Evolutionary conservation across 2,888 invertebrate genomes (phyloP), one percentile per base, ranked within the genome.

Genomic region (Tricholauxania praeusta): DNA sequence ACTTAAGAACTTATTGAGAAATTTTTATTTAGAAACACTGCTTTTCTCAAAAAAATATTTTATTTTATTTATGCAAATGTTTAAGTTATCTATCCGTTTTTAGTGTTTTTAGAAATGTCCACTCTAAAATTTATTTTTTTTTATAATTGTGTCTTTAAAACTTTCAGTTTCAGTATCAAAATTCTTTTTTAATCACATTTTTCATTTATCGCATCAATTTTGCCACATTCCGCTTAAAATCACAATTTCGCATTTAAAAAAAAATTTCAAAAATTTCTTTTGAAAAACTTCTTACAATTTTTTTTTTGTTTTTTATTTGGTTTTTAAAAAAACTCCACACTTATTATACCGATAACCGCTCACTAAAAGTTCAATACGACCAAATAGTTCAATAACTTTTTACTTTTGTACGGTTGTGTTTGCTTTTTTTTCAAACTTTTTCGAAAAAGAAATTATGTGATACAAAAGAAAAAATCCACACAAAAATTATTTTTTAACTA

Each of bases 11-110:
- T 22, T 19, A 22, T 1, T 19, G 3, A 55, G 12, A 62, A 52
- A 14, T 71, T 62, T 39, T 62, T 15, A n/a, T 70, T 53, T 39
- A 17, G 52, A 70, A 15, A 70, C 28, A 52, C 14, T 48, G 28
- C 15, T 48, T 22, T 70, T 62, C n/a, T 52, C 52, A 39, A 62
- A 47, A 2, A 22, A 22, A 22, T 22, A 39, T 65, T 65, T n/a
- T n/a, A 19, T 51, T 62, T 39, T 32, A 8, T 60, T 69, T 65
- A 17, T 32, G 3, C 1, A 2, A 3, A 22, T 22, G 3, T 22
- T 2, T 22, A 22, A 22, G 22, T 22, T 22, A 5, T 62, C 32
- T 62, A n/a, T n/a, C n/a, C n/a, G n/a, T n/a, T 12, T 62, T 55
- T 63, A 49, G 22, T 28, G 32, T 12, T 28, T 32, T 51, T 65